These are phyloP conservation scores for Sebastes kiyomatsui DNA, from an alignment of 2,797 vertebrate species.

Conservation along the genomic window DNA sequence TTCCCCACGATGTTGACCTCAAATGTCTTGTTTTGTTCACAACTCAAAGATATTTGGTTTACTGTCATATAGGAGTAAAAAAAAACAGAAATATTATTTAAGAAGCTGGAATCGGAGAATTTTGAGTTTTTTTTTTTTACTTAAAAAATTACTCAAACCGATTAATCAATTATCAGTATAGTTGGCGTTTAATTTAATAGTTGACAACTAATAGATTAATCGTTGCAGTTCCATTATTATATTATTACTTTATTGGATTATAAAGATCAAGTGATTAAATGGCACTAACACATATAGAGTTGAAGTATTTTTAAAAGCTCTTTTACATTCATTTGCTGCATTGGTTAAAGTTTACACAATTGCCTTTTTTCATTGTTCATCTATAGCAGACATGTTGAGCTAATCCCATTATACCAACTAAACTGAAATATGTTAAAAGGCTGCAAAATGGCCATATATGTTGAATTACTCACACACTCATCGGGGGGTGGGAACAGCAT, in stretches of 20 bases:
- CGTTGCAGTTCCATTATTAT: neutral
- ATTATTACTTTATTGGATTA: neutral
- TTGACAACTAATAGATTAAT: too few relatives aligned
- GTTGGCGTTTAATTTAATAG: too few relatives aligned
- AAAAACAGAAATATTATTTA: too few relatives aligned
- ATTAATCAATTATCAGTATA: too few relatives aligned
- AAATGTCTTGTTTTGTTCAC: too few relatives aligned
- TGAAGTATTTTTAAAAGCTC: neutral
- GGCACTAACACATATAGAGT: neutral
- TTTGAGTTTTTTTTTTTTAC: too few relatives aligned
- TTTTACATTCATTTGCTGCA: neutral
- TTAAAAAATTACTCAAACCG: too few relatives aligned
- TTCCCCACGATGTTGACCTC: accelerated
- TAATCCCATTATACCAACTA: neutral
- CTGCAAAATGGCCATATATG: neutral
- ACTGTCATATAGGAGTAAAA: too few relatives aligned
- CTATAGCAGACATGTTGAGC: too few relatives aligned
- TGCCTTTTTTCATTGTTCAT: neutral
- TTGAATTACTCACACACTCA: neutral
- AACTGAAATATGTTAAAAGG: neutral
- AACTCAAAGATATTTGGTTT: too few relatives aligned
- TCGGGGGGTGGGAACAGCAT: neutral
- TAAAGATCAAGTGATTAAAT: neutral
- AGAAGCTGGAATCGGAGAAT: too few relatives aligned
- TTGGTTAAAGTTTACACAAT: neutral